Percentiles rank a stretch among this genome's conserved stretches.
phyloP scores from a whole-genome alignment of 2,888 invertebrate species.

The Celastrina argiolus region DNA sequence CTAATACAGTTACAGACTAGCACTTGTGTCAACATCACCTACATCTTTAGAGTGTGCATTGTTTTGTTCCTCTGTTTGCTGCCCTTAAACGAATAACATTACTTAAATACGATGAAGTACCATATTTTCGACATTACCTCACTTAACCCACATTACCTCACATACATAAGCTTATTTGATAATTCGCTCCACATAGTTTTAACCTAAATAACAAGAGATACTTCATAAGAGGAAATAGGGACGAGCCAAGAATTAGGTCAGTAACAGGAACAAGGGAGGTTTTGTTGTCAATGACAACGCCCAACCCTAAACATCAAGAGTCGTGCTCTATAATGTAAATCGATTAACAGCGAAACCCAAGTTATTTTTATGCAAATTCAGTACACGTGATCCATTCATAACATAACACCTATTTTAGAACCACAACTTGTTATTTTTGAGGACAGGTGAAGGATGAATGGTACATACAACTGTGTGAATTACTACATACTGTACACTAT shows the following conservation, averaged over 20 bases:
- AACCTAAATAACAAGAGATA: background rate
- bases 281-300: conserved; percentile 18
- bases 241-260: conserved; percentile 3
- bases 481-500: too few species aligned
- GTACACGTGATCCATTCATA: background rate
- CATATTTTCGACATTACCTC: too few species aligned
- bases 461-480: too few species aligned
- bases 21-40: conserved; percentile 9
- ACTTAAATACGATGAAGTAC: background rate
- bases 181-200: too few species aligned
- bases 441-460: background rate
- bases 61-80: background rate
- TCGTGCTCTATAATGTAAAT: background rate
- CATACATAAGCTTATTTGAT: too few species aligned
- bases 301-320: background rate
- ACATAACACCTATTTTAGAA: background rate
- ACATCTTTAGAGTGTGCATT: background rate
- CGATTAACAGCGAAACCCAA: conserved; percentile 11
- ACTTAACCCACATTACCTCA: too few species aligned
- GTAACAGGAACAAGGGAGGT: background rate
- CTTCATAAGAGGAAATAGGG: background rate
- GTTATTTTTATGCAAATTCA: background rate
- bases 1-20: background rate
- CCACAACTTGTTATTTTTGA: background rate
- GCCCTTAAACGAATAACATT: background rate